Evolutionary conservation across 2,113 vertebrate genomes (phyloP).

Genomic region (Sorex araneus): DNA sequence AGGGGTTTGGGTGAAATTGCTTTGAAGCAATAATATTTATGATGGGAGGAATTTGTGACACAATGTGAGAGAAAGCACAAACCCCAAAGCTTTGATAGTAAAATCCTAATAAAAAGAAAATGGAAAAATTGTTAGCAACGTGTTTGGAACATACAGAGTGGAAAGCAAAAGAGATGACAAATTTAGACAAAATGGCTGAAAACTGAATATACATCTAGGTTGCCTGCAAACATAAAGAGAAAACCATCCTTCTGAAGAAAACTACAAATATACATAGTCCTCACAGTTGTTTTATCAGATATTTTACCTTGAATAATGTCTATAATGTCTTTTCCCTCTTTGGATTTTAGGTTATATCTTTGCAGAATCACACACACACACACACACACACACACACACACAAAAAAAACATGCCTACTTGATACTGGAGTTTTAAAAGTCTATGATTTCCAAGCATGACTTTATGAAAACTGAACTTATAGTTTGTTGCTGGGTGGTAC

Average conservation of each 20-base stretch:
- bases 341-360: neutral
- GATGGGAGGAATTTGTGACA: neutral
- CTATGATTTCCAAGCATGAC: neutral
- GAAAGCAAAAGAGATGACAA: neutral
- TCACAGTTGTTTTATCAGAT: neutral
- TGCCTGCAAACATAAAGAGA: slow-evolving; percentile 47
- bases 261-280: neutral
- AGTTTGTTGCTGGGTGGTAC: neutral
- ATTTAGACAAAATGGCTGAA: neutral
- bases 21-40: slow-evolving; percentile 18
- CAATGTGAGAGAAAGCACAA: neutral
- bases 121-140: neutral
- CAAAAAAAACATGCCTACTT: too few relatives aligned
- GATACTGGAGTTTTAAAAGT: neutral
- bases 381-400: too few relatives aligned
- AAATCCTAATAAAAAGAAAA: slow-evolving; percentile 9
- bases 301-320: neutral
- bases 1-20: neutral
- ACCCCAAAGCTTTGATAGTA: neutral
- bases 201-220: neutral
- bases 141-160: neutral
- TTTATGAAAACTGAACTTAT: neutral
- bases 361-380: neutral
- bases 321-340: too few relatives aligned
- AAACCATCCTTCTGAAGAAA: slow-evolving; percentile 1